Conservation (phyloP, 1,140 invertebrate species). For the Drosophila yakuba region DNA sequence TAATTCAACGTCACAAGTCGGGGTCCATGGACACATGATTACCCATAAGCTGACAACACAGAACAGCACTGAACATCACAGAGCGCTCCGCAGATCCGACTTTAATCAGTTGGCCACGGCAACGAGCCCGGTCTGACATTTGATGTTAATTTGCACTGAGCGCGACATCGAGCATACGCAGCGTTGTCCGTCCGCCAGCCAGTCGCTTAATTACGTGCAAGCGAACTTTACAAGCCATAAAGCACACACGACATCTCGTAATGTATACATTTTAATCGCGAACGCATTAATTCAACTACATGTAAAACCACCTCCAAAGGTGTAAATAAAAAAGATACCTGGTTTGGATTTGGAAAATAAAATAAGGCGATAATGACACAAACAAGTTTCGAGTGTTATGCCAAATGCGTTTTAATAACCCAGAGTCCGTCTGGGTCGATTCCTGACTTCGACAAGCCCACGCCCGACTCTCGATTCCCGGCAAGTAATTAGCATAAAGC, state of each 20-base stretch:
- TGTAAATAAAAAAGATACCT: conserved; percentile 45
- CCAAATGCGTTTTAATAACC: conserved; percentile 43
- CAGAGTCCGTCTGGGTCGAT: conserved; percentile 3
- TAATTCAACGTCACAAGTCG: conserved; percentile 15
- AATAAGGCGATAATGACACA: conserved; percentile 28
- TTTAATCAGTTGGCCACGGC: conserved; percentile 73
- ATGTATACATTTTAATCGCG: conserved; percentile 54
- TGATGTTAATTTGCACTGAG: conserved; percentile 73
- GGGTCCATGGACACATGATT: conserved; percentile 68
- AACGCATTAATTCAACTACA: conserved; percentile 57
- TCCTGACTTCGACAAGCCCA: conserved; percentile 41
- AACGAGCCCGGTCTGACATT: conserved; percentile 51
- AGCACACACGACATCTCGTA: conserved; percentile 42
- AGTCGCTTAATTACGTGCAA: conserved; percentile 59
- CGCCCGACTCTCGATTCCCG: conserved; percentile 70
- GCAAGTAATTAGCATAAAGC: conserved; percentile 79
- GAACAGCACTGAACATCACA: conserved; percentile 35
- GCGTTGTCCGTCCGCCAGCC: conserved; percentile 47
- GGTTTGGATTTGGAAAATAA: background rate
- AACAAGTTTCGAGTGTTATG: conserved; percentile 42
- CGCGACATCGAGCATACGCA: conserved; percentile 78
- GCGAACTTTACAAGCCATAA: conserved; percentile 57
- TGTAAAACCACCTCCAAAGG: conserved; percentile 29
- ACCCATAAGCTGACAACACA: conserved; percentile 77
- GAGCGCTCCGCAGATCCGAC: conserved; percentile 49